Conservation (phyloP, 2,113 vertebrate genomes). For the Scytalopus superciliaris region DNA sequence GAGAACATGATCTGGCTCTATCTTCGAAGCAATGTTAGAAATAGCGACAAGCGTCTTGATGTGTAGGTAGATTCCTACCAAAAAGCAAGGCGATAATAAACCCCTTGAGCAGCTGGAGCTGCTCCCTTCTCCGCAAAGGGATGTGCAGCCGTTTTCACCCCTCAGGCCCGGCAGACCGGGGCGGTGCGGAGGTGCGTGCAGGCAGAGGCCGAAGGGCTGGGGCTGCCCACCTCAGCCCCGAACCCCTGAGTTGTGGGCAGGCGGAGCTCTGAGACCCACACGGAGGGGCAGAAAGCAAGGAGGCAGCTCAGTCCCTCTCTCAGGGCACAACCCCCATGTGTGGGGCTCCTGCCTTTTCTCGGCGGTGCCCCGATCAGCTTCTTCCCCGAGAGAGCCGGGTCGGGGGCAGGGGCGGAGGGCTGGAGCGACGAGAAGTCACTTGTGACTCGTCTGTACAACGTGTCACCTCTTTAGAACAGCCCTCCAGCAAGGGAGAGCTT, state of each 20-base stretch:
- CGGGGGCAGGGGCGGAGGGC: neutral
- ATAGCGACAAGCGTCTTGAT: neutral
- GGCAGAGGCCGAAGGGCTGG: neutral
- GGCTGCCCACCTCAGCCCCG: fast-evolving
- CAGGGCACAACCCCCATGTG: neutral
- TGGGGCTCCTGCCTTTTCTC: neutral
- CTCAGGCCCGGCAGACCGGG: neutral
- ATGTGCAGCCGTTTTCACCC: fast-evolving
- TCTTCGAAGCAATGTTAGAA: neutral
- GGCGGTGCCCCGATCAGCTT: neutral
- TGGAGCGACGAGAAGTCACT: neutral
- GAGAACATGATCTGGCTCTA: neutral
- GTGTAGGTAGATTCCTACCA: neutral
- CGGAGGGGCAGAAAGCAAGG: fast-evolving
- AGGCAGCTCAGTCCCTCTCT: neutral
- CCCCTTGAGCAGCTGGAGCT: neutral
- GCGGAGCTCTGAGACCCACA: neutral
- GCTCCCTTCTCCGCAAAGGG: no score
- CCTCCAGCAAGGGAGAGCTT: neutral
- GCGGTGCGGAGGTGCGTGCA: fast-evolving
- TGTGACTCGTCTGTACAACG: neutral
- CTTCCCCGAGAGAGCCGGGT: no score
- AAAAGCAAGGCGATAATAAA: neutral
- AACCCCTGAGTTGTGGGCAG: neutral
- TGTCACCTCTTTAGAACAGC: neutral